Evolutionary conservation across 2,888 invertebrate genomes (phyloP).

Genomic region (Craniophora ligustri): DNA sequence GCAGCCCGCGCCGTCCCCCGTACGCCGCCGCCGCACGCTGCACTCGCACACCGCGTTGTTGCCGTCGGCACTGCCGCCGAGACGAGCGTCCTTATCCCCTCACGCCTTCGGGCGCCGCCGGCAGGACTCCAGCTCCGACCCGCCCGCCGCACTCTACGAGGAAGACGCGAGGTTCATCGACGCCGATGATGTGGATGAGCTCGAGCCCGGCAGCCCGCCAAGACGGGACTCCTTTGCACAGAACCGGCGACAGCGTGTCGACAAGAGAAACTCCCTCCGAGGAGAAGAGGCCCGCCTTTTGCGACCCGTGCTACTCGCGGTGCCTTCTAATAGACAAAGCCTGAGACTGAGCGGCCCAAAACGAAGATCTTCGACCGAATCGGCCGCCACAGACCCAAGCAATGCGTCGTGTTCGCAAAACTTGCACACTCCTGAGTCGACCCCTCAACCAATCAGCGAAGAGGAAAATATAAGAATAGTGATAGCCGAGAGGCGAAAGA

Average conservation of each 20-base stretch:
- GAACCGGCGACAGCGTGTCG: conserved; percentile 83
- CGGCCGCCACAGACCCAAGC: conserved; percentile 67
- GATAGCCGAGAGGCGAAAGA: conserved; percentile 89
- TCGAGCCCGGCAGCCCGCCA: conserved; percentile 83
- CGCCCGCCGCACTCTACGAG: conserved; percentile 82
- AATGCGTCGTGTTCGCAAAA: conserved; percentile 59
- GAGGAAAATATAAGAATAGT: conserved; percentile 89
- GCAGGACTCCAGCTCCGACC: conserved; percentile 82
- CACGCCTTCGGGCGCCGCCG: conserved; percentile 85
- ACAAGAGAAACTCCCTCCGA: conserved; percentile 80
- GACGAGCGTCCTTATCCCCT: conserved; percentile 88
- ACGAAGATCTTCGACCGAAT: conserved; percentile 74
- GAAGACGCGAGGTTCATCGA: conserved; percentile 89
- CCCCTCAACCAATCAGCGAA: conserved; percentile 74
- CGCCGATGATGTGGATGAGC: conserved; percentile 87
- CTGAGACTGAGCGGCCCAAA: conserved; percentile 67
- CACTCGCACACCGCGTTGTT: conserved; percentile 90
- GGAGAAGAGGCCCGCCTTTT: conserved; percentile 83
- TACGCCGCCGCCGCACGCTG: conserved; percentile 87
- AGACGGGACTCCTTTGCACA: conserved; percentile 84
- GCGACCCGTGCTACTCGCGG: conserved; percentile 79
- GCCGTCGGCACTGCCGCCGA: conserved; percentile 83
- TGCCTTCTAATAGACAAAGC: conserved; percentile 75
- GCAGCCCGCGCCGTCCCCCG: conserved; percentile 77
- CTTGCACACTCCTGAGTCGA: conserved; percentile 60